phyloP scores from a whole-genome alignment of 2,888 invertebrate genomes.

The Malthinus flaveolus region DNA sequence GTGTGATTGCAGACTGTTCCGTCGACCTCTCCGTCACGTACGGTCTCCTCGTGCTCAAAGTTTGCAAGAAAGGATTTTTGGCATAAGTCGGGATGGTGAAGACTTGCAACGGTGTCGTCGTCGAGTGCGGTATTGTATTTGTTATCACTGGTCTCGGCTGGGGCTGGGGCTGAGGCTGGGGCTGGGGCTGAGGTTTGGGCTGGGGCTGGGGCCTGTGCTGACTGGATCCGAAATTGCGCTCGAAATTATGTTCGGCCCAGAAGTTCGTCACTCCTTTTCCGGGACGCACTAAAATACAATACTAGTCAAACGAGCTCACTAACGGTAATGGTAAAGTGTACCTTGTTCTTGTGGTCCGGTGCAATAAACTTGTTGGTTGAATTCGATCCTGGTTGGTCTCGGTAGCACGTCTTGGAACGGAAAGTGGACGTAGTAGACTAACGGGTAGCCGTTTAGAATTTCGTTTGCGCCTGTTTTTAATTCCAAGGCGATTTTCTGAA shows the following conservation, averaged over 20 bases:
- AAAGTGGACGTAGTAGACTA: not conserved
- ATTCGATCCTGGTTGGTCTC: not conserved
- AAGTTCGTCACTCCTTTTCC: not conserved
- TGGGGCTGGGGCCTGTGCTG: too few relatives aligned
- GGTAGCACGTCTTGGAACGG: conserved; percentile 1
- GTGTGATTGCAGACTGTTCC: too few relatives aligned
- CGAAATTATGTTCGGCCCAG: not conserved
- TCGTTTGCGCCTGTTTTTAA: not conserved
- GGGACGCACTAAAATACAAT: not conserved
- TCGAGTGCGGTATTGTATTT: too few relatives aligned
- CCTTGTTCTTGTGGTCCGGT: not conserved
- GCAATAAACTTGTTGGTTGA: conserved; percentile 1
- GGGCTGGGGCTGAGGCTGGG: too few relatives aligned
- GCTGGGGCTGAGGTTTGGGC: too few relatives aligned
- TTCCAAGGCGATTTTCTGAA: conserved; percentile 3
- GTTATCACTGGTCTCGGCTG: too few relatives aligned
- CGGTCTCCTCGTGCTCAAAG: too few relatives aligned
- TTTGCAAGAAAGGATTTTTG: too few relatives aligned
- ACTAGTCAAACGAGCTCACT: not conserved
- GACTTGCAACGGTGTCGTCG: too few relatives aligned
- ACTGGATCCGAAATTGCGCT: too few relatives aligned
- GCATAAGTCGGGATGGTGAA: too few relatives aligned
- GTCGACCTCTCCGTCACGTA: too few relatives aligned
- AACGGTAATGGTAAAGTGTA: not conserved
- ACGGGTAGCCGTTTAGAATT: not conserved